Evolutionary conservation across 2,113 vertebrate species (phyloP).

Genomic region (Tachysurus vachellii): DNA sequence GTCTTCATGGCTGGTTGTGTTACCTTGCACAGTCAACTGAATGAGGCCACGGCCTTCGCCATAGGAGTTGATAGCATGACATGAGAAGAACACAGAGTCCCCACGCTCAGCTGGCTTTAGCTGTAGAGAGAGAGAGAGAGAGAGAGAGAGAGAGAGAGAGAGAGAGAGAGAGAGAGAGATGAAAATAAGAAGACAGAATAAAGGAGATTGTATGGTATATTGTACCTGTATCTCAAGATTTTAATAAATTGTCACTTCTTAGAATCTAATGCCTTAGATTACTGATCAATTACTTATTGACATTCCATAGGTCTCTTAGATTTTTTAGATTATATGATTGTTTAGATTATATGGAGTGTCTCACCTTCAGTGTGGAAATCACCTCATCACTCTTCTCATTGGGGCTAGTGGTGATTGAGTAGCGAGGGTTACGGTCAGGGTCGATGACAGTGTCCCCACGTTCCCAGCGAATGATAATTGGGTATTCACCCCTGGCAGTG

Average conservation of each 20-base stretch:
- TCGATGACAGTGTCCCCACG: slow-evolving; percentile 96
- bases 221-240: neutral
- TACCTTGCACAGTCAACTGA: slow-evolving; percentile 98
- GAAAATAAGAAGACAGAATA: neutral
- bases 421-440: slow-evolving; percentile 90
- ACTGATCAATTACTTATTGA: neutral
- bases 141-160: slow-evolving; percentile 34
- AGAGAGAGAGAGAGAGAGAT: neutral
- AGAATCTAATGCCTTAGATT: neutral
- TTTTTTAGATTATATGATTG: slow-evolving; percentile 10
- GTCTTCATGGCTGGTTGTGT: slow-evolving; percentile 38
- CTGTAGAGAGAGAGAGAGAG: slow-evolving; percentile 62
- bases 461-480: slow-evolving; percentile 99
- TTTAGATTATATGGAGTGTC: slow-evolving; percentile 20
- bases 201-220: neutral
- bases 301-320: neutral
- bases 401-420: slow-evolving; percentile 89
- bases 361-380: slow-evolving; percentile 93
- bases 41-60: slow-evolving; percentile 97
- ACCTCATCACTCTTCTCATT: slow-evolving; percentile 95
- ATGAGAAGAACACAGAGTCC: slow-evolving; percentile 98
- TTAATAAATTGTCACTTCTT: neutral
- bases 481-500: slow-evolving; percentile 91
- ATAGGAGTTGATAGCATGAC: slow-evolving; percentile 97
- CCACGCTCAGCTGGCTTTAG: slow-evolving; percentile 94